Evolutionary conservation across 2,888 invertebrate species (phyloP).

Genomic region (Apodemia zela): DNA sequence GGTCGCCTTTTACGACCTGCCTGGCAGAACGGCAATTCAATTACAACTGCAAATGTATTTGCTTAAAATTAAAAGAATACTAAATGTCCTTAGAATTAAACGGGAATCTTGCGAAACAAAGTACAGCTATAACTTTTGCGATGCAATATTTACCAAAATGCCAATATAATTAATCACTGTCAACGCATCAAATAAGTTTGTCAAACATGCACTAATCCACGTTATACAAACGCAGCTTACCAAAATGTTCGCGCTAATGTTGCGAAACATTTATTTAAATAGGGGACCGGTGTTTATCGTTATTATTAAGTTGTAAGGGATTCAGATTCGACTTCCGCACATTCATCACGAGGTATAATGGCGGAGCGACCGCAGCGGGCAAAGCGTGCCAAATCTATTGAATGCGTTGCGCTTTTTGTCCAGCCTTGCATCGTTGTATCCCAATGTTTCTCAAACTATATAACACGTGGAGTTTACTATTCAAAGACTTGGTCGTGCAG

Average conservation of each 20-base stretch:
- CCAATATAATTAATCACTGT: slow-evolving; percentile 54
- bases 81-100: background rate
- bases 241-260: slow-evolving; percentile 66
- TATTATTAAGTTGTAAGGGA: slow-evolving; percentile 74
- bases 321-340: slow-evolving; percentile 69
- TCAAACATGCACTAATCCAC: slow-evolving; percentile 62
- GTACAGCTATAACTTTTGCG: slow-evolving; percentile 29
- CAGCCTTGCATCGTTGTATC: slow-evolving; percentile 29
- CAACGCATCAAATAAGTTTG: slow-evolving; percentile 58
- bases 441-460: slow-evolving; percentile 36
- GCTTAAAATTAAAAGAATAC: too few relatives aligned
- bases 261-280: slow-evolving; percentile 67
- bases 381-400: slow-evolving; percentile 66
- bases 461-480: background rate
- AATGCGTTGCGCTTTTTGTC: slow-evolving; percentile 47
- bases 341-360: slow-evolving; percentile 60
- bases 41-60: too few relatives aligned
- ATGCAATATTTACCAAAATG: slow-evolving; percentile 29
- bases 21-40: too few relatives aligned
- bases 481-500: too few relatives aligned
- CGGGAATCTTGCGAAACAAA: slow-evolving; percentile 6
- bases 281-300: slow-evolving; percentile 69
- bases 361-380: slow-evolving; percentile 39
- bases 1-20: too few relatives aligned
- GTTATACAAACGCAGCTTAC: slow-evolving; percentile 61